Evolutionary conservation across 2,113 vertebrate species (phyloP), one percentile per base, ranked within the genome.

Genomic region (Percopsis transmontana): DNA sequence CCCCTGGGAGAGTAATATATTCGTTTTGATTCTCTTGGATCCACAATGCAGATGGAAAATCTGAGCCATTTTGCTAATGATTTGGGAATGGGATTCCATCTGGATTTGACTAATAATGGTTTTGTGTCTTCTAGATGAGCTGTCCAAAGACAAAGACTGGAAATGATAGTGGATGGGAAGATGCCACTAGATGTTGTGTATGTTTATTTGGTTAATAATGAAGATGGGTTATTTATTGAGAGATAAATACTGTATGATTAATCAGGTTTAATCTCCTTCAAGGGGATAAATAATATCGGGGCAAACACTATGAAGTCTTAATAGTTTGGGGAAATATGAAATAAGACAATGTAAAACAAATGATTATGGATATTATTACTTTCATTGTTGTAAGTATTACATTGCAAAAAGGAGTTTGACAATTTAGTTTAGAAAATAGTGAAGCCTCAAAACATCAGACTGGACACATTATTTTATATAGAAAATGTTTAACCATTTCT

Each of bases 101-200:
- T 23, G 11, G 15, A 40, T 21, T 10, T 15, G 61, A 47, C 39
- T 23, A 57, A 48, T 12, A 19, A 58, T 24, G 47, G 23, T 42
- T 38, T 19, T 44, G 11, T 44, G 9, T 20, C 48, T 18, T 15
- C 24, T 53, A 50, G 58, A 61, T 52, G 21, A 53, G 42, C 40
- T 44, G 38, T n/a, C 19, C 47, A 3, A 42, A 55, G 33, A 63
- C 19, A 21, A 63, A 19, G 2, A 53, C 12, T n/a, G 42, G 15
- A 57, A 74, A 83, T 77, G 58, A 74, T 39, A 67, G 62, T 72
- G 54, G 50, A 33, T 15, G 19, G 16, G 57, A 18, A 16, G 19
- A 12, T 20, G 12, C 20, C 23, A 44, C 42, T 16, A 12, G 42
- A 33, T 44, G 10, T 7, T 15, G 15, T 51, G n/a, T 51, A 9